phyloP scores from a whole-genome alignment of 2,797 vertebrate genomes.

The Sebastes minor region DNA sequence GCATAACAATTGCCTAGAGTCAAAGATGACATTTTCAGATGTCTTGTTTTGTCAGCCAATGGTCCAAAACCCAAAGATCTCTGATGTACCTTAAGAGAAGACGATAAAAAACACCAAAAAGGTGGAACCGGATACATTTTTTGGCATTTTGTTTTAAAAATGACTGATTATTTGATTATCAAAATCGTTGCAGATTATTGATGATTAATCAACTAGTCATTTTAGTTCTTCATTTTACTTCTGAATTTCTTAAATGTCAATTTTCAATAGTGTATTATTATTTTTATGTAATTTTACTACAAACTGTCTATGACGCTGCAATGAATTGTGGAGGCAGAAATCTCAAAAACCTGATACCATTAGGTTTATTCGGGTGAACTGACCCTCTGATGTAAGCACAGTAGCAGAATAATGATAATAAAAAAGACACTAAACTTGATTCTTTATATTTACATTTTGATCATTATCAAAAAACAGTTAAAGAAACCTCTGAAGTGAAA shows the following conservation, averaged over 20 bases:
- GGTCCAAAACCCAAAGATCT: background rate
- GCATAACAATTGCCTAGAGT: background rate
- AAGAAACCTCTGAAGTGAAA: background rate
- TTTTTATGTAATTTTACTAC: background rate
- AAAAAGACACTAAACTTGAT: background rate
- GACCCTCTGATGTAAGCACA: background rate
- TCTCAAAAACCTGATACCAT: background rate
- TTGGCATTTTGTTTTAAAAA: background rate
- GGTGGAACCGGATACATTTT: background rate
- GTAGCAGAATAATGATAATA: background rate
- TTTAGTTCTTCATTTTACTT: background rate
- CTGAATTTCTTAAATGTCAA: background rate
- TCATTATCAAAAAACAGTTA: background rate
- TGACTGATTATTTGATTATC: background rate
- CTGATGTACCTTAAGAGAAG: background rate
- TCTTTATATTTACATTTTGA: background rate
- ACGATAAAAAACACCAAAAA: background rate
- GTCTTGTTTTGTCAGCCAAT: too few species aligned
- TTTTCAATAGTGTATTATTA: background rate
- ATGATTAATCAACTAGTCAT: background rate
- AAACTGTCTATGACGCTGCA: background rate
- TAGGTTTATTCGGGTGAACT: background rate
- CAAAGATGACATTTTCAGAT: too few species aligned
- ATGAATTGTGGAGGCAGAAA: background rate
- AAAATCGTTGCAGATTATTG: background rate